Base-by-base conservation (phyloP, 2,888 invertebrate species). In the Ditula angustiorana region DNA sequence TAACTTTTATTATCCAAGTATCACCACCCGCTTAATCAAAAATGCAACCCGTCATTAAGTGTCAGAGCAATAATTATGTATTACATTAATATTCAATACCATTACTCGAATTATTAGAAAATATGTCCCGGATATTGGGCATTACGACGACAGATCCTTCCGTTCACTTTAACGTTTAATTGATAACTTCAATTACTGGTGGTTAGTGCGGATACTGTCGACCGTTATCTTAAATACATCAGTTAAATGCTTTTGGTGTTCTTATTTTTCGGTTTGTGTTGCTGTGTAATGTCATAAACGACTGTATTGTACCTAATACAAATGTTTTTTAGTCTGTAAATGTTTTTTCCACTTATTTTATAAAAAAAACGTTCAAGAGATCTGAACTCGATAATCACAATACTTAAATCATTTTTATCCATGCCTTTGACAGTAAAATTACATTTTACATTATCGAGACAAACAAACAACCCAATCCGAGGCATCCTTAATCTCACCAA, bases 391-490 rank as follows among this genome's bases (percentile, higher is more conserved):
- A n/a, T n/a, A n/a, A n/a, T n/a, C n/a, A n/a, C n/a, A 0, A 50
- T 13, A 3, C 23, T 33, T 53, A 53, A 47, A 47, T 52, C 5
- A 11, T 11, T 10, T 11, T 35, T 49, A 63, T 57, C 62, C 19
- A 28, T 11, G 47, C 35, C 13, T 26, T 33, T 58, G 57, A 58
- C 57, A 63, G 26, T 21, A 63, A 44, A 57, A 63, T 52, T 58
- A 58, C 44, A 44, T 28, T 49, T 26, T 13, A 37, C 37, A 56
- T 30, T 52, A 50, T 58, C 33, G 26, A 41, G 49, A 41, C 24
- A 63, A 57, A 63, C 50, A 57, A 30, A 63, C 50, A 63, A 41
- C 41, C 61, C 44, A 56, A 61, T 57, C 41, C 30, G 56, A 62
- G 30, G 37, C 47, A 37, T 47, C 49, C 56, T 44, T 33, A 58